Conservation (phyloP, 2,888 invertebrate genomes). For the Gisinianus flammeolus region DNA sequence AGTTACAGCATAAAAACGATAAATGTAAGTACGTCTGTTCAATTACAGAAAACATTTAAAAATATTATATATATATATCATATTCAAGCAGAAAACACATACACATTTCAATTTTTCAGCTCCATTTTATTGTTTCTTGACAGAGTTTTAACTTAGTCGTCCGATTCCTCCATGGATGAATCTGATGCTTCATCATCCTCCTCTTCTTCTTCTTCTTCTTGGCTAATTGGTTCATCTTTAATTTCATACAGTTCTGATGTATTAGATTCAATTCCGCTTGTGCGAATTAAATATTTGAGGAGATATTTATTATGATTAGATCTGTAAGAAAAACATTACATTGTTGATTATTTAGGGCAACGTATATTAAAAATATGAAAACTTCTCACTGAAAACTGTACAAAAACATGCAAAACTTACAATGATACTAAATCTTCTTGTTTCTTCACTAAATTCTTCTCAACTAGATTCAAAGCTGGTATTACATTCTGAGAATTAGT, state of each 20-base stretch:
- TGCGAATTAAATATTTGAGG: constrained; percentile 27
- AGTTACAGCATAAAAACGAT: no score
- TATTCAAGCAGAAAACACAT: no score
- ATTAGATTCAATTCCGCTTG: constrained; percentile 15
- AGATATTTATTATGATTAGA: constrained; percentile 38
- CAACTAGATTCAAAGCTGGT: constrained; percentile 73
- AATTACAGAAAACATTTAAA: no score
- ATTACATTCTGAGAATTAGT: constrained; percentile 65
- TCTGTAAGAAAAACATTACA: neutral
- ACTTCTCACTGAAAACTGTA: no score
- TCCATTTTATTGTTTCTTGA: no score
- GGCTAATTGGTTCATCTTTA: constrained; percentile 26
- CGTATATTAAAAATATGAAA: neutral
- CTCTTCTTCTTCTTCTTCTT: constrained; percentile 5
- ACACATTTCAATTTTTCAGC: no score
- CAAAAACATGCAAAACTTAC: constrained; percentile 65
- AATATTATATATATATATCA: no score
- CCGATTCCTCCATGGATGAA: neutral
- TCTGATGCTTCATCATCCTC: constrained; percentile 26
- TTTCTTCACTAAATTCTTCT: constrained; percentile 79
- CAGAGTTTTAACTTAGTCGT: no score
- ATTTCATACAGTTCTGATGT: neutral
- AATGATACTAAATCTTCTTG: constrained; percentile 82
- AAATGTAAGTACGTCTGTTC: no score
- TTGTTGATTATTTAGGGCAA: neutral